These are phyloP conservation scores for Eupsilia transversa DNA, from an alignment of 2,888 invertebrate species.

Conservation along the genomic window DNA sequence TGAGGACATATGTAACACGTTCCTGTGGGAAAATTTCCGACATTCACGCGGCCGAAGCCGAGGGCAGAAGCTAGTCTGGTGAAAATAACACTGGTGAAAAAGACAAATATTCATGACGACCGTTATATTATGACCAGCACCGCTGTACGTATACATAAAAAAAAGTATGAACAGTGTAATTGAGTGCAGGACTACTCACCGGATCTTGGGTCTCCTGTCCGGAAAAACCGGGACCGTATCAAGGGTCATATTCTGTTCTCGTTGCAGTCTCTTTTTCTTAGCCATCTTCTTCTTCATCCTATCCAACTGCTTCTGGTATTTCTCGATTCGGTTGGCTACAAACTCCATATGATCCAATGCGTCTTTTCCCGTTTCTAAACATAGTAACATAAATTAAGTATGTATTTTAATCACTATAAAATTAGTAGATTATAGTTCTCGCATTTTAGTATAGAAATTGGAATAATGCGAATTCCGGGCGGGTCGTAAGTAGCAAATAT, in stretches of 20 bases:
- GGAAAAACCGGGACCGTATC: not conserved
- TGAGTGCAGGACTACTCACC: conserved; percentile 1
- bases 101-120: not conserved
- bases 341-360: too few relatives aligned
- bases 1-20: too few relatives aligned
- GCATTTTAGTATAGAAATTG: too few relatives aligned
- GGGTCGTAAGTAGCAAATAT: too few relatives aligned
- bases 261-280: not conserved
- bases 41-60: too few relatives aligned
- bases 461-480: too few relatives aligned
- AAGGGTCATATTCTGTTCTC: not conserved
- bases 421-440: too few relatives aligned
- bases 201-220: not conserved
- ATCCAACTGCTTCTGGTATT: too few relatives aligned
- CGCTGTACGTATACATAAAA: not conserved
- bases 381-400: not conserved
- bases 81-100: not conserved
- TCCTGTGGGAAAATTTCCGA: too few relatives aligned
- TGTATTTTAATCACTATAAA: not conserved
- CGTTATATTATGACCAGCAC: not conserved
- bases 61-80: too few relatives aligned
- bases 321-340: too few relatives aligned
- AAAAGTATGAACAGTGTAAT: not conserved
- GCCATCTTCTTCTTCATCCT: not conserved
- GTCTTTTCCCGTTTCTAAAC: not conserved